Evolutionary conservation across 2,888 invertebrate species (phyloP), one percentile per base, ranked within the genome.

Genomic region (Lithodes maja): DNA sequence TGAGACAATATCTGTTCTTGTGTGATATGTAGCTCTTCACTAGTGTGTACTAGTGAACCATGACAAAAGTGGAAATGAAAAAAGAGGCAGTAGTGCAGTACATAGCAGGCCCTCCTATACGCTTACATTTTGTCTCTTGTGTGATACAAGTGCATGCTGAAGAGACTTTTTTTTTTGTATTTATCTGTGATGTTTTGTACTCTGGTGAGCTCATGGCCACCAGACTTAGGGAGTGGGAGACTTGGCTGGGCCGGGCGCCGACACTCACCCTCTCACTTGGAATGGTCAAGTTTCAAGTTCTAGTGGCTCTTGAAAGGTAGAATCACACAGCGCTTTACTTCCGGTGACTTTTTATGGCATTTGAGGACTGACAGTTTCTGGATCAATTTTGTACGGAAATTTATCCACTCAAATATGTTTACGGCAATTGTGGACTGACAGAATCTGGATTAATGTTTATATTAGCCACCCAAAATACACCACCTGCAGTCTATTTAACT

Each of bases 101-200:
- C 71, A 85, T 82, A 85, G 89, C 89, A 89, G 89, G 85, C 85
- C 90, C 90, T 87, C 84, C 87, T 87, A 90, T 90, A 90, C 90
- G 90, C 90, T 90, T 90, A 90, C 84, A 83, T 84, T 84, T 86
- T 75, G 87, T 86, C 86, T 86, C 90, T 90, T 87, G 90, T 90
- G 90, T 90, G 90, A 90, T 90, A 90, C 86, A 90, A 90, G 84
- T 87, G 87, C 87, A 90, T 90, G 87, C 86, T 86, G 85, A 90
- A 87, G 84, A 90, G 90, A 90, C 86, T 79, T 83, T 86, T 85
- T 87, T 85, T 86, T 86, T 86, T 90, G 83, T 90, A 86, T 87
- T 85, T 90, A 90, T 90, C 90, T 90, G 90, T 90, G 90, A 90
- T 90, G 86, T 87, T 90, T 87, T 90, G 84, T 87, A 87, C 89